Conservation (phyloP, 2,888 invertebrate species). For the Heliconius cydno region DNA sequence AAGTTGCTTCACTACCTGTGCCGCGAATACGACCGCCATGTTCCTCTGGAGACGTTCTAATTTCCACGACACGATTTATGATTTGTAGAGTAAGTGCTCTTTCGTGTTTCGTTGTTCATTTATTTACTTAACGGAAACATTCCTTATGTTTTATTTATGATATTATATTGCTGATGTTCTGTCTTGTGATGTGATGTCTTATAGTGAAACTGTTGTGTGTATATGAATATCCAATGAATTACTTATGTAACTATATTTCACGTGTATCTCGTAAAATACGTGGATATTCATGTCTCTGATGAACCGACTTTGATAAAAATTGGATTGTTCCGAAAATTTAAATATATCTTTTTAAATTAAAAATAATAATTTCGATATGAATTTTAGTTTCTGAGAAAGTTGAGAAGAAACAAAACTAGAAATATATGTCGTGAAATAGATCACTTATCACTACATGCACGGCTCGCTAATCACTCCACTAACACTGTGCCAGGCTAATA, state of each 20-base stretch:
- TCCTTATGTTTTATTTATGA: constrained; percentile 12
- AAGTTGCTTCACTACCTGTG: not conserved
- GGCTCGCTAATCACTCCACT: not conserved
- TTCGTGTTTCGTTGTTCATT: constrained; percentile 23
- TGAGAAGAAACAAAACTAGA: not conserved
- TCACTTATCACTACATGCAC: not conserved
- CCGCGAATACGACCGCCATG: constrained; percentile 4
- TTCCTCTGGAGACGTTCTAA: constrained; percentile 29
- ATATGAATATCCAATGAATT: not conserved
- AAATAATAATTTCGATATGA: too few species aligned
- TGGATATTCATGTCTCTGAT: too few species aligned
- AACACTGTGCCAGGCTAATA: not conserved
- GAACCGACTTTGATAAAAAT: too few species aligned
- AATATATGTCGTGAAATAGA: not conserved
- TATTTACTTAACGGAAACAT: constrained; percentile 17
- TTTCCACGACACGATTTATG: constrained; percentile 36
- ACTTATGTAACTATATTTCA: not conserved
- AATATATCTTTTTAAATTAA: too few species aligned
- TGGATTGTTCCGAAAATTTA: too few species aligned
- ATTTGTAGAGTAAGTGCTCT: constrained; percentile 33
- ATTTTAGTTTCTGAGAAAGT: too few species aligned
- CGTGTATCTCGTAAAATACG: too few species aligned
- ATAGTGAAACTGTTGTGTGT: not conserved
- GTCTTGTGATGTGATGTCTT: too few species aligned
- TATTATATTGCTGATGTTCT: not conserved